Evolutionary conservation across 1,140 invertebrate genomes (phyloP).

Genomic region (Notospermus geniculatus): DNA sequence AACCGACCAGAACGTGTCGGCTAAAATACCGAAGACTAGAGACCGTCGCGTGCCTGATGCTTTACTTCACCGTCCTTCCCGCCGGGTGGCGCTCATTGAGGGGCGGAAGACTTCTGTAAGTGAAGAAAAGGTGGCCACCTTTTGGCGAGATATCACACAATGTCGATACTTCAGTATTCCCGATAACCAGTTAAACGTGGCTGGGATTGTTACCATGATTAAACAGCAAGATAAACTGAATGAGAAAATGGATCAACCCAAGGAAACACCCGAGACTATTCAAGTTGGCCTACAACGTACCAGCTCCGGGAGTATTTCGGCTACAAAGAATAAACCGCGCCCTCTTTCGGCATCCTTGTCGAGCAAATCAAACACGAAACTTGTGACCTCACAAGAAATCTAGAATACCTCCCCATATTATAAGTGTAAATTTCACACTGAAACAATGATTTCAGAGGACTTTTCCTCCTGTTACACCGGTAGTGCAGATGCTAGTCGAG

Average conservation of each 20-base stretch:
- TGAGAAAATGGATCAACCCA: slow-evolving; percentile 14
- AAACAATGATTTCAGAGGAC: too few species aligned
- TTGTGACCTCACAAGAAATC: too few species aligned
- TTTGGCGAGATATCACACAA: slow-evolving; percentile 38
- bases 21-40: too few species aligned
- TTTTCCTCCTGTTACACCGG: too few species aligned
- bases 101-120: slow-evolving; percentile 31
- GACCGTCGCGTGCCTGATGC: too few species aligned
- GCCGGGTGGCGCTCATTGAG: slow-evolving; percentile 30
- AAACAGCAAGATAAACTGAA: slow-evolving; percentile 30
- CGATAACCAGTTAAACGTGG: slow-evolving; percentile 33
- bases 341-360: too few species aligned
- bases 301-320: slow-evolving; percentile 9
- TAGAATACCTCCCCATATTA: too few species aligned
- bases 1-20: slow-evolving; percentile 8
- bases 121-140: slow-evolving; percentile 21
- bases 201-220: slow-evolving; percentile 31
- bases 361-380: too few species aligned
- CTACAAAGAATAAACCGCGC: too few species aligned
- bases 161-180: slow-evolving; percentile 34
- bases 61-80: slow-evolving; percentile 18
- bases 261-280: too few species aligned
- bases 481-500: too few species aligned
- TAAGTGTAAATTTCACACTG: too few species aligned
- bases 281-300: slow-evolving; percentile 15